phyloP scores from a whole-genome alignment of 2,888 invertebrate species.

The Drosophila austrosaltans region DNA sequence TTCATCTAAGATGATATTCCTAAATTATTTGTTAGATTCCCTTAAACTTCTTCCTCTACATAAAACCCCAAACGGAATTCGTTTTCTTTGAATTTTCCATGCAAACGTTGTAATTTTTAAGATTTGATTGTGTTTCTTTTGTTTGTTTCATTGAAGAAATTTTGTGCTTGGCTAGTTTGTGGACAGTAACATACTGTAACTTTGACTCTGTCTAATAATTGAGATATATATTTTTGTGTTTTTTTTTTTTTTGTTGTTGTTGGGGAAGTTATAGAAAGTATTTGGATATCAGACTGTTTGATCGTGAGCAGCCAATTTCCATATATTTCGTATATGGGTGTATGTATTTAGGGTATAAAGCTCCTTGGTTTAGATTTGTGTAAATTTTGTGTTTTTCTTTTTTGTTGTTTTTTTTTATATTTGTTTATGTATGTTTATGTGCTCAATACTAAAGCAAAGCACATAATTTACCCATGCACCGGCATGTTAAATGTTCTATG shows the following conservation, averaged over 20 bases:
- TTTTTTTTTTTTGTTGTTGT: constrained; percentile 3
- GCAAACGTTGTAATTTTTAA: constrained; percentile 68
- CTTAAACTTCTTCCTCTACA: constrained; percentile 10
- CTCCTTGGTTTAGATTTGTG: constrained; percentile 65
- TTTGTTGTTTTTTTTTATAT: constrained; percentile 26
- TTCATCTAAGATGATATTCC: no score
- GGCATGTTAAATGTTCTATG: constrained; percentile 71
- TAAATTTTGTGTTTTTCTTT: constrained; percentile 24
- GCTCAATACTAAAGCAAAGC: constrained; percentile 68
- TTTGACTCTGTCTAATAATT: constrained; percentile 45
- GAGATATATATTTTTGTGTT: constrained; percentile 14
- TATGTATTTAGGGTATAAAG: constrained; percentile 54
- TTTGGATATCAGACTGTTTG: constrained; percentile 16
- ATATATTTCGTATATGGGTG: constrained; percentile 30
- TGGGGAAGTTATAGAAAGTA: constrained; percentile 37
- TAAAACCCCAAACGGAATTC: constrained; percentile 11
- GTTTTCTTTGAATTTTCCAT: constrained; percentile 26
- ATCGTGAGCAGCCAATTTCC: constrained; percentile 23
- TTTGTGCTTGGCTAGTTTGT: constrained; percentile 76
- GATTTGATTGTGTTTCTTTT: constrained; percentile 55
- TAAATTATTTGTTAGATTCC: neutral
- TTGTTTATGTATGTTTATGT: constrained; percentile 45
- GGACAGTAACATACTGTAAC: constrained; percentile 66
- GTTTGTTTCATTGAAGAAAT: constrained; percentile 57
- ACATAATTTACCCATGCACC: constrained; percentile 73